phyloP scores from a whole-genome alignment of 2,888 invertebrate genomes.

The Tuta absoluta region DNA sequence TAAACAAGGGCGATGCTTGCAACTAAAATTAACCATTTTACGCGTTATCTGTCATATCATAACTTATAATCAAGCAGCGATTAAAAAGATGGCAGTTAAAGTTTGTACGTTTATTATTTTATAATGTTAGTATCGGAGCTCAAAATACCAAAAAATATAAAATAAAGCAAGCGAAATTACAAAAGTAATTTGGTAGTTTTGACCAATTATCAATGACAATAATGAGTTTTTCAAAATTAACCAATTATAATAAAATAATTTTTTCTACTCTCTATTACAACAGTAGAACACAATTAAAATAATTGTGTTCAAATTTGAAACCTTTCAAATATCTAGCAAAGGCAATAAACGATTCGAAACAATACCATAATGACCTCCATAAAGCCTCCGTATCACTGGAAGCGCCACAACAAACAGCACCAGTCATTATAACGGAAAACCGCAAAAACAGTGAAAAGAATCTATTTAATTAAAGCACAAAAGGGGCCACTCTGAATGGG shows the following conservation, averaged over 20 bases:
- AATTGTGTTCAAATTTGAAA: neutral
- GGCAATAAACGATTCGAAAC: constrained; percentile 30
- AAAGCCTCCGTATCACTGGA: constrained; percentile 1
- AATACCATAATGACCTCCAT: constrained; percentile 29
- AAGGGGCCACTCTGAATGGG: constrained; percentile 46
- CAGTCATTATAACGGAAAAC: constrained; percentile 41
- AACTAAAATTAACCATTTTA: no score
- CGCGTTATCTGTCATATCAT: no score
- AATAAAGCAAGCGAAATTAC: no score
- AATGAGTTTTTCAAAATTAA: neutral
- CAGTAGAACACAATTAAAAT: neutral
- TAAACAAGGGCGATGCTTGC: no score
- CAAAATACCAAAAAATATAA: no score
- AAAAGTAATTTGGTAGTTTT: neutral
- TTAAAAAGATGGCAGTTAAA: no score
- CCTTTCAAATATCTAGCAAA: constrained; percentile 24
- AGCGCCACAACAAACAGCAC: constrained; percentile 38
- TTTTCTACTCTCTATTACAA: neutral
- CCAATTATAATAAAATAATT: neutral
- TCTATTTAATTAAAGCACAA: constrained; percentile 69
- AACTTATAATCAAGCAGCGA: no score
- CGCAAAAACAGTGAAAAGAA: constrained; percentile 55
- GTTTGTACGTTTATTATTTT: no score
- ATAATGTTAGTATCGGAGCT: no score
- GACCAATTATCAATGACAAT: neutral